phyloP scores from a whole-genome alignment of 92 coral and sea anemone genomes.

The Epizoanthus ramosus region DNA sequence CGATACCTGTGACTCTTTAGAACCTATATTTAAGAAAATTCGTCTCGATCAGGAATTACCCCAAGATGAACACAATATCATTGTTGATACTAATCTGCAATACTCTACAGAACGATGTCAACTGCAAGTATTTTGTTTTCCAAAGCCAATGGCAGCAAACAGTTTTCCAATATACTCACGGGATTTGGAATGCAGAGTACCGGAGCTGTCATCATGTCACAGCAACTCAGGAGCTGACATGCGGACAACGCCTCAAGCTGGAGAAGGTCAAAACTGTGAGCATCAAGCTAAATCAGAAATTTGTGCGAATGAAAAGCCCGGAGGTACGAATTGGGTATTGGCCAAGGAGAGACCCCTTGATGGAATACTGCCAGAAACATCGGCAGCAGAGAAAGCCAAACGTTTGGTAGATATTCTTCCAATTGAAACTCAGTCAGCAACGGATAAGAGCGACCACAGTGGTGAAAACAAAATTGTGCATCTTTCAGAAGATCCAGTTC shows the following conservation, averaged over 20 bases:
- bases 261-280: background rate
- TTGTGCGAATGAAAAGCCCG: background rate
- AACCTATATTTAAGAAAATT: background rate
- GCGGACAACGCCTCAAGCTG: background rate
- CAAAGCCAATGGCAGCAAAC: slow-evolving; percentile 15
- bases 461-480: background rate
- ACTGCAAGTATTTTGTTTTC: slow-evolving; percentile 19
- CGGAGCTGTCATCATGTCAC: background rate
- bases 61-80: background rate
- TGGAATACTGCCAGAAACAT: background rate
- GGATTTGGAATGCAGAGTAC: background rate
- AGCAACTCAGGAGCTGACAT: background rate
- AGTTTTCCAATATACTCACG: background rate
- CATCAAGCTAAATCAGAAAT: background rate
- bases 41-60: background rate
- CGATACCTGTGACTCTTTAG: background rate
- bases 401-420: background rate
- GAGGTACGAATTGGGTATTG: background rate
- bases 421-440: background rate
- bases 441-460: background rate
- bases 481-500: slow-evolving; percentile 3
- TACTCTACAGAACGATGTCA: background rate
- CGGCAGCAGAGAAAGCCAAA: background rate
- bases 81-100: background rate
- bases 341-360: background rate